A percentile compares a stretch with the other conserved stretches of the same genome.
phyloP scores from a whole-genome alignment of 2,888 invertebrate species.

The Priocnemis perturbator region DNA sequence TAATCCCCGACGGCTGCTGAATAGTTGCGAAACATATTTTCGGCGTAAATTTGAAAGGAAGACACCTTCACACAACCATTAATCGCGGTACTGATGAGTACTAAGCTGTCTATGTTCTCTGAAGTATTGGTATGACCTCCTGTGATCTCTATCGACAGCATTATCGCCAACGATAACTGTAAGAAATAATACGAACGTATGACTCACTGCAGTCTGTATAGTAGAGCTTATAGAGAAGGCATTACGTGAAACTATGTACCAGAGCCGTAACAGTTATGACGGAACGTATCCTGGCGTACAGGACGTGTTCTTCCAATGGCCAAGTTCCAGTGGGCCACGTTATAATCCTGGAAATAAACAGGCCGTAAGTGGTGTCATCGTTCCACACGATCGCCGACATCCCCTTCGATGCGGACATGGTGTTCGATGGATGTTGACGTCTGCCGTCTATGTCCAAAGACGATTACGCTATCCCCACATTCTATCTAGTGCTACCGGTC shows the following conservation, averaged over 20 bases:
- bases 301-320: constrained; percentile 23
- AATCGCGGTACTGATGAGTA: neutral
- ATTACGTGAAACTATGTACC: constrained; percentile 20
- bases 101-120: neutral
- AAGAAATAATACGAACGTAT: neutral
- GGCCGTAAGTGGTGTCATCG: constrained; percentile 17
- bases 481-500: neutral
- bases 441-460: neutral
- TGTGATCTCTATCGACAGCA: neutral
- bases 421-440: too few species aligned
- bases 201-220: neutral
- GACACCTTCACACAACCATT: too few species aligned
- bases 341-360: constrained; percentile 21
- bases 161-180: neutral
- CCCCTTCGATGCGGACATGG: neutral
- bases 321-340: constrained; percentile 24
- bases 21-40: constrained; percentile 21
- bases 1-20: constrained; percentile 26
- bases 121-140: neutral
- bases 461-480: neutral
- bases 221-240: neutral
- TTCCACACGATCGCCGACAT: constrained; percentile 20
- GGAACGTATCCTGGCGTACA: constrained; percentile 11
- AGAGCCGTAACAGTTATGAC: neutral
- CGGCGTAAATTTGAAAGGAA: too few species aligned